Evolutionary conservation across 2,797 vertebrate genomes (phyloP), one percentile per base, ranked within the genome.

Genomic region (Spondyliosoma cantharus): DNA sequence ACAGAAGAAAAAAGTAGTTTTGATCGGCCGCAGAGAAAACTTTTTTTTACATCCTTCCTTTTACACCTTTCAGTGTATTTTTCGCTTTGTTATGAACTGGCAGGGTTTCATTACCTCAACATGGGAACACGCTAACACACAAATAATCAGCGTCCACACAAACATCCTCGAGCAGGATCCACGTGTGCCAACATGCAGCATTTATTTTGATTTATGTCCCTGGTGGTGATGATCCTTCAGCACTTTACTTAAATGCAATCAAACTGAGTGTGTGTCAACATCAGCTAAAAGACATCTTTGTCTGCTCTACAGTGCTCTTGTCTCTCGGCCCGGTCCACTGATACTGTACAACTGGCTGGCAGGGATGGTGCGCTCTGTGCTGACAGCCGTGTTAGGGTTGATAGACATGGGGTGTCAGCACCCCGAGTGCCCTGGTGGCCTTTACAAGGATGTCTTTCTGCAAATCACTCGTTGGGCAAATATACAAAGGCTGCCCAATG

Each of bases 401-500:
- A 95, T 90, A 71, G 94, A 94, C 91, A 78, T 43, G 70, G 81
- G 58, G 71, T 93, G 91, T 94, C 92, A 92, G 82, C 93, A 88
- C 91, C 65, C 71, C 15, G 65, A 65, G 62, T 76, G 84, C 86
- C 91, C 90, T 89, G 89, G 92, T 93, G 93, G 93, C 87, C 92
- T 87, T 90, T 87, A 90, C 87, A 92, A 87, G 89, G 84, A 89
- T 84, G 91, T 92, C 92, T 94, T 92, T 94, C 92, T 92, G 86
- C 92, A 86, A 84, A 92, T 90, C 84, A 80, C 85, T 88, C 84
- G 43, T 86, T 87, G 83, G 72, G 81, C 81, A 94, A 94, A 94
- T 93, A 95, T 92, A 93, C 94, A 93, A 84, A 87, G 81, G 74
- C 66, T 76, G 68, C 46, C 80, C 63, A 69, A 62, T 59, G 90